A percentile compares a stretch with the other conserved stretches of the same genome.
Conservation (phyloP, 2,797 vertebrate species). For the Syngnathus acus region DNA sequence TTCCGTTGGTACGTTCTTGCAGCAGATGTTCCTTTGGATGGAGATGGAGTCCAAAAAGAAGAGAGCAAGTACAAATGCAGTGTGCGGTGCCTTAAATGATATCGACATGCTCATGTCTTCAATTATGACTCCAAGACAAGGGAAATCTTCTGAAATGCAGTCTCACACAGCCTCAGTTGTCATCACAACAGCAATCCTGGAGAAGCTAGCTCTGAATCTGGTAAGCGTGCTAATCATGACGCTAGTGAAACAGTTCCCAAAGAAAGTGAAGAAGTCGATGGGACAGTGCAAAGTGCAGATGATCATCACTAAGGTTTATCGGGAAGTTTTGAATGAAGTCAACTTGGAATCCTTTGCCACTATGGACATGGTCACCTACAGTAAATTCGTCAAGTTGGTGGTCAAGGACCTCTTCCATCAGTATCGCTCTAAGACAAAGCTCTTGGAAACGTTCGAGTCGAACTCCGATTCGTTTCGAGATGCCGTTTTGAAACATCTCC, state of each 20-base stretch:
- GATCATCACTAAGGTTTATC: background rate
- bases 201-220: background rate
- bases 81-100: background rate
- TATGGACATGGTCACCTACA: slow-evolving; percentile 5
- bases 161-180: background rate
- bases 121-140: background rate
- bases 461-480: slow-evolving; percentile 1
- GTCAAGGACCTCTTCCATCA: slow-evolving; percentile 1
- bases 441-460: background rate
- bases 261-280: background rate
- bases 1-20: slow-evolving; percentile 1
- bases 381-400: background rate
- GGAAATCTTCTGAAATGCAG: background rate
- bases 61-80: background rate
- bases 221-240: background rate
- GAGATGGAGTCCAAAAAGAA: slow-evolving; percentile 1
- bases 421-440: background rate
- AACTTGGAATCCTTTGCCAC: background rate
- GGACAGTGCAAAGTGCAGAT: background rate
- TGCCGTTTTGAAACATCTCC: background rate
- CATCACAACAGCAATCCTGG: too few species aligned
- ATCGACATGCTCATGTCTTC: background rate
- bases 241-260: background rate
- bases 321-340: background rate
- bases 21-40: slow-evolving; percentile 7